Evolutionary conservation across 2,797 vertebrate genomes (phyloP), one percentile per base, ranked within the genome.

Genomic region (Platalea minor): DNA sequence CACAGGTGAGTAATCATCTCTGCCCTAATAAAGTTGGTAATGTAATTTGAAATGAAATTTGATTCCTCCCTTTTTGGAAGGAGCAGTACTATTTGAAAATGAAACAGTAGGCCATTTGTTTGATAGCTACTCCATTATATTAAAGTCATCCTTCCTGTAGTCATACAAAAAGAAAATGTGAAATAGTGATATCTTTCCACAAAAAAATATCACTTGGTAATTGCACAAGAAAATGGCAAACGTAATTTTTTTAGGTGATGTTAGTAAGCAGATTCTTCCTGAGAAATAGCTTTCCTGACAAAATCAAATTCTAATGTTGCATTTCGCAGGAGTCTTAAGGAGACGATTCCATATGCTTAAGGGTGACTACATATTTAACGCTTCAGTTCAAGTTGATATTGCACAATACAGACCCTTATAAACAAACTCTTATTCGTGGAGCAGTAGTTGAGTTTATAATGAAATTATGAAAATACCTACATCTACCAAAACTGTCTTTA

Each of bases 21-120:
- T 95, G 39, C 33, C 31, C 31, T 97, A 96, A 97, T 93, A 95
- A 89, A 97, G 80, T 50, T 61, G 74, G 31, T 85, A 93, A 96
- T 95, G 35, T 86, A 96, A 90, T 97, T 93, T 92, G 46, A 97
- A 97, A 97, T 95, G 39, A 93, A 97, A 97, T 96, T 91, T 95
- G 46, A 95, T 95, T 94, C 73, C 31, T 96, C 33, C 29, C 10
- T 93, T 91, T 97, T 92, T 80, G 50, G 74, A 97, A 94, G 86
- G 24, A 95, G 69, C 23, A 95, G 69, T 83, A 45, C 57, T 84
- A 63, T 94, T 97, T 93, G 85, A 96, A 97, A 97, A 96, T 91
- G 59, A 96, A 97, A 95, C 91, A 91, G 74, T 25, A 95, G 35
- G 37, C 51, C 35, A 88, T 97, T 96, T 97, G 53, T 97, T 77